A percentile compares a stretch with the other conserved stretches of the same genome.
Conservation (phyloP, 1,140 invertebrate genomes). For the Glossosoma conforme region DNA sequence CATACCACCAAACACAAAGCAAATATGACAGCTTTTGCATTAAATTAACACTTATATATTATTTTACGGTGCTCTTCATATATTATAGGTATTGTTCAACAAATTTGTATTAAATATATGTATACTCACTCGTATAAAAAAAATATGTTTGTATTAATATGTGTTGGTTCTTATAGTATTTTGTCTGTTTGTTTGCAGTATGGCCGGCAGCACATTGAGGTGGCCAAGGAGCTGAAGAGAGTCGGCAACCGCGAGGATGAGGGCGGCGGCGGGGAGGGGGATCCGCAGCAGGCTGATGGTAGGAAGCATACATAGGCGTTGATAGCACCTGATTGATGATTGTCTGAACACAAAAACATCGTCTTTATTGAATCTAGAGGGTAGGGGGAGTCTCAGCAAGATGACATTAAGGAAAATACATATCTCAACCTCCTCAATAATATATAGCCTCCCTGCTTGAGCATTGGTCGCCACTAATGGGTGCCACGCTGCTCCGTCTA, state of each 20-base stretch:
- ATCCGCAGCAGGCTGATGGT: slow-evolving; percentile 12
- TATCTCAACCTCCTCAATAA: too few relatives aligned
- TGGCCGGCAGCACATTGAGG: slow-evolving; percentile 74
- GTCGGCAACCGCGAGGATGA: slow-evolving; percentile 52
- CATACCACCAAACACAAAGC: too few relatives aligned
- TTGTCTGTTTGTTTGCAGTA: slow-evolving; percentile 53
- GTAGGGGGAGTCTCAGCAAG: too few relatives aligned
- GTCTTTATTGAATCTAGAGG: too few relatives aligned
- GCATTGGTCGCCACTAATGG: too few relatives aligned
- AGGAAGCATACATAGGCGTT: too few relatives aligned
- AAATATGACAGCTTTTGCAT: neutral
- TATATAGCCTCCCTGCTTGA: too few relatives aligned
- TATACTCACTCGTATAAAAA: neutral
- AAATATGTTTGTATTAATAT: slow-evolving; percentile 1
- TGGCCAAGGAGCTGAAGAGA: slow-evolving; percentile 55
- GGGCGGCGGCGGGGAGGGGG: slow-evolving; percentile 44
- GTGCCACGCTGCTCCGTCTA: too few relatives aligned
- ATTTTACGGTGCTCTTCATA: neutral
- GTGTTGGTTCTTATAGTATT: slow-evolving; percentile 10
- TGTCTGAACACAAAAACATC: too few relatives aligned
- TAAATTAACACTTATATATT: neutral
- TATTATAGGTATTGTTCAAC: neutral
- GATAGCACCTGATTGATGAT: too few relatives aligned
- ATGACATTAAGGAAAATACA: too few relatives aligned
- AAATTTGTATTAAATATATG: slow-evolving; percentile 1